Conservation (phyloP, 2,113 vertebrate species). For the Clinocottus analis region DNA sequence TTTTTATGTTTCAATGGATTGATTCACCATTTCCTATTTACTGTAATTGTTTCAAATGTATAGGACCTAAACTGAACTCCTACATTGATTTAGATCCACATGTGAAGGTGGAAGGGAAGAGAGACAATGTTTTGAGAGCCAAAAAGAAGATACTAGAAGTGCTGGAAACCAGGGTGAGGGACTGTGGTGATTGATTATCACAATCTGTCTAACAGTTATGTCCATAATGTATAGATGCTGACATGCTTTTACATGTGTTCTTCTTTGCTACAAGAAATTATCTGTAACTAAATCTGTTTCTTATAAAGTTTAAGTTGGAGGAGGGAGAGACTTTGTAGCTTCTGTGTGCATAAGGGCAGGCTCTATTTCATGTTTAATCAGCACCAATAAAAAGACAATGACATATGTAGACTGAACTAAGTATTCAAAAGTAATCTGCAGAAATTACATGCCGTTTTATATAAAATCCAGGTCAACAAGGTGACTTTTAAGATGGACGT, state of each 20-base stretch:
- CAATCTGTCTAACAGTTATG: not conserved
- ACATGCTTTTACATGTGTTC: not conserved
- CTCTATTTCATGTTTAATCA: not conserved
- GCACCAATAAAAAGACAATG: not conserved
- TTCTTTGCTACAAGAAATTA: not conserved
- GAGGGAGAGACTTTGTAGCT: not conserved
- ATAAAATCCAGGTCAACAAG: constrained; percentile 81
- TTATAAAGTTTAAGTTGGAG: not conserved
- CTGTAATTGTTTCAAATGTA: not conserved
- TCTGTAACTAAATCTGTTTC: not conserved
- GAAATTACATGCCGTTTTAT: constrained; percentile 5
- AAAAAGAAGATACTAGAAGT: constrained; percentile 84
- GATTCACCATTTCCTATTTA: not conserved
- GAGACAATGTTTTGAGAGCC: constrained; percentile 77
- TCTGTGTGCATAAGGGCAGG: not conserved
- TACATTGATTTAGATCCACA: constrained; percentile 80
- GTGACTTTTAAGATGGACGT: constrained; percentile 88
- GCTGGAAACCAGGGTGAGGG: constrained; percentile 82
- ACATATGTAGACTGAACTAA: not conserved
- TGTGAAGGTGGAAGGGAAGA: constrained; percentile 85
- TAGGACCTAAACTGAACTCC: not conserved
- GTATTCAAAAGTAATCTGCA: not conserved
- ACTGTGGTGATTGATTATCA: not conserved
- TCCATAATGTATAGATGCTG: not conserved
- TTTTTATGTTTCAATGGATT: not conserved